These are phyloP conservation scores for Dufourea novaeangliae DNA, from an alignment of 1,140 invertebrate genomes.

Conservation along the genomic window DNA sequence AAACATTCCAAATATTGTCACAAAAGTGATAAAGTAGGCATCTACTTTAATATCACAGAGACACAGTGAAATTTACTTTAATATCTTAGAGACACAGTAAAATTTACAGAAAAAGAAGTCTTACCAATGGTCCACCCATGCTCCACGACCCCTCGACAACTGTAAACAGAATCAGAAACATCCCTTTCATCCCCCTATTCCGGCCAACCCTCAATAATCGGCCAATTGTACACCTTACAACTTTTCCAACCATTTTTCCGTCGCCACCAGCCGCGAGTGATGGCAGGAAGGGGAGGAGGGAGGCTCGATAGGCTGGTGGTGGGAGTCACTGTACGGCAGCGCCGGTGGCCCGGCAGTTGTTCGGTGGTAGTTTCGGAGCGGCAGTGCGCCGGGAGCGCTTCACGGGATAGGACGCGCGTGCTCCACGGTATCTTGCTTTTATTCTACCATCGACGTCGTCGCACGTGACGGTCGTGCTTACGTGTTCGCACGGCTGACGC, in stretches of 20 bases:
- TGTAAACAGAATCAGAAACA: slow-evolving; percentile 36
- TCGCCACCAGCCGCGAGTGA: background rate
- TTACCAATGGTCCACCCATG: no score
- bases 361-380: slow-evolving; percentile 28
- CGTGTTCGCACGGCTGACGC: background rate
- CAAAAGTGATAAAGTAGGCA: no score
- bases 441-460: background rate
- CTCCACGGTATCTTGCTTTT: background rate
- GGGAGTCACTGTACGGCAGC: slow-evolving; percentile 13
- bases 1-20: no score
- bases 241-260: slow-evolving; percentile 42
- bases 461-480: slow-evolving; percentile 35
- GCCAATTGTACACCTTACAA: slow-evolving; percentile 31
- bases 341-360: slow-evolving; percentile 28
- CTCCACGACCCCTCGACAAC: background rate
- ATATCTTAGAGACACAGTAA: no score
- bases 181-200: background rate
- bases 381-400: slow-evolving; percentile 31
- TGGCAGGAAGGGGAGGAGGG: background rate
- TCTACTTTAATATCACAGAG: no score
- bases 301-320: background rate
- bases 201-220: slow-evolving; percentile 25
- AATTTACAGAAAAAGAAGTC: background rate
- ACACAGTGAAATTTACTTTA: no score
- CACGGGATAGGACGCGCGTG: slow-evolving; percentile 9